Evolutionary conservation across 2,113 vertebrate genomes (phyloP).

Genomic region (Urocitellus parryii): DNA sequence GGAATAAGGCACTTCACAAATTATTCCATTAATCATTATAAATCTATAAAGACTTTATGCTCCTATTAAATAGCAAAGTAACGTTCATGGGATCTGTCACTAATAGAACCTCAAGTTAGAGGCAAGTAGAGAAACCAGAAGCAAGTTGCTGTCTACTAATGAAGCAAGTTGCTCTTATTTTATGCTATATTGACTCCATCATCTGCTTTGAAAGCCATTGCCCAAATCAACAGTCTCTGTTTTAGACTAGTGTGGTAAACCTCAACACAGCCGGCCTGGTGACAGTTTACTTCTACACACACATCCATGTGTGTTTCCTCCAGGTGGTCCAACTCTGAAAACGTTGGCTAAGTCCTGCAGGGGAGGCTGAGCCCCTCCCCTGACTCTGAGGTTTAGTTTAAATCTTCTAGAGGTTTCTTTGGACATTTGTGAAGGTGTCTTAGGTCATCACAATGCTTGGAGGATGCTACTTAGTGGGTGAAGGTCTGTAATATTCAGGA

Average conservation of each 20-base stretch:
- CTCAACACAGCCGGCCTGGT: neutral
- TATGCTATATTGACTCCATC: accelerated
- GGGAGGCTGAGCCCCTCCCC: neutral
- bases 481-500: neutral
- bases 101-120: neutral
- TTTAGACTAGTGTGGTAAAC: neutral
- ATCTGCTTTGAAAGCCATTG: neutral
- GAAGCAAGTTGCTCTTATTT: neutral
- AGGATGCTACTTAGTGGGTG: neutral
- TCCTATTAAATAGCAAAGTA: constrained; percentile 3
- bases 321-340: neutral
- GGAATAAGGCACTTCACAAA: neutral
- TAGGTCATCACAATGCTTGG: neutral
- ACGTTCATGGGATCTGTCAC: neutral
- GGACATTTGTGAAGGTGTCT: neutral
- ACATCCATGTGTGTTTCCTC: neutral
- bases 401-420: neutral
- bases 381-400: neutral
- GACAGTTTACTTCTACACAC: neutral
- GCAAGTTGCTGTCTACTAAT: neutral
- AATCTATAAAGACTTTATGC: neutral
- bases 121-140: neutral
- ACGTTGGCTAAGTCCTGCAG: neutral
- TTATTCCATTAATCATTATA: constrained; percentile 15
- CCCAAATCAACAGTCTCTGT: neutral